A percentile compares a stretch with the other conserved stretches of the same genome.
Conservation (phyloP, 2,113 vertebrate species). For the Anolis sagrei region DNA sequence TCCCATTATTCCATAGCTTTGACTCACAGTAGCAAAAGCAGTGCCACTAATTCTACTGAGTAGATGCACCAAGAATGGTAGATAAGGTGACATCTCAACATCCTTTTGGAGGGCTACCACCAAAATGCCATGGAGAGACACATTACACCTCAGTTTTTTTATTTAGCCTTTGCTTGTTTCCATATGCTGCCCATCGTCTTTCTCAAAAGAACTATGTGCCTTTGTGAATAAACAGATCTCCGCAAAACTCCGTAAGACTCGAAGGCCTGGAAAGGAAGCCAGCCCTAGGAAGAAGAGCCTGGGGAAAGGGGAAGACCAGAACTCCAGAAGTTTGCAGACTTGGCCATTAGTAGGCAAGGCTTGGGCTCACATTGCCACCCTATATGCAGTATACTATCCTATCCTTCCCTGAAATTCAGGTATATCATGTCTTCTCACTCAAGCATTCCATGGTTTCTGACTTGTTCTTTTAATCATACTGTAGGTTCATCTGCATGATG, state of each 20-base stretch:
- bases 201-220: background rate
- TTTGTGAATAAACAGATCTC: constrained; percentile 8
- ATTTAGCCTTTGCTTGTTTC: background rate
- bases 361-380: background rate
- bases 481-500: background rate
- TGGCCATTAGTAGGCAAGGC: background rate
- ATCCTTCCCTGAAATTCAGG: background rate
- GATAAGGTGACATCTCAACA: background rate
- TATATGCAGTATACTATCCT: background rate
- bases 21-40: no score
- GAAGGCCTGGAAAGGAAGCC: background rate
- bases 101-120: background rate
- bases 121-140: background rate
- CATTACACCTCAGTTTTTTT: no score
- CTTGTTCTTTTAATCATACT: background rate
- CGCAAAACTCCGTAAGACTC: background rate
- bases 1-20: no score
- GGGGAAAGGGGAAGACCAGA: background rate
- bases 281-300: background rate
- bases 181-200: background rate
- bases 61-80: background rate
- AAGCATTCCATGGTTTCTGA: no score
- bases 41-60: no score
- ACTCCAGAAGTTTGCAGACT: background rate
- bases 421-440: background rate